Percentiles rank a stretch among this genome's conserved stretches.
Conservation (phyloP, 2,113 vertebrate species). For the Mobula hypostoma region DNA sequence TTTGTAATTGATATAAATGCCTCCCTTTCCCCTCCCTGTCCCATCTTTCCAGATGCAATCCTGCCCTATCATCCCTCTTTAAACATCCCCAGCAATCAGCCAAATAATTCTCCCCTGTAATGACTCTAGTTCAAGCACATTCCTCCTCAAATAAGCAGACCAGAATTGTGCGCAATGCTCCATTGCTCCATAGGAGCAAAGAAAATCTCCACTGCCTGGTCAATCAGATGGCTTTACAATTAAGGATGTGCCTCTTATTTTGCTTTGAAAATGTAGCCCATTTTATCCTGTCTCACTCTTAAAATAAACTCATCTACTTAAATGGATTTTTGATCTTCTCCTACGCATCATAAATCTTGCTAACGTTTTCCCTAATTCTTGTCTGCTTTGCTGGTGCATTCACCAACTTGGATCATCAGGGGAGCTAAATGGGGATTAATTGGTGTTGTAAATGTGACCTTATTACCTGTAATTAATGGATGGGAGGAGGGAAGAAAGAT, state of each 20-base stretch:
- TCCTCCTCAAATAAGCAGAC: too few relatives aligned
- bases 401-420: background rate
- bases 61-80: too few relatives aligned
- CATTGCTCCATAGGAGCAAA: too few relatives aligned
- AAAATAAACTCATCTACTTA: slow-evolving; percentile 6
- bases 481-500: slow-evolving; percentile 12
- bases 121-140: background rate
- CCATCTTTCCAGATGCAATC: too few relatives aligned
- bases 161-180: too few relatives aligned
- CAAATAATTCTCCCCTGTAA: too few relatives aligned
- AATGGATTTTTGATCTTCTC: slow-evolving; percentile 5
- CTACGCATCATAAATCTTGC: background rate
- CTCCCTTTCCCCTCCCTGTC: too few relatives aligned
- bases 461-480: slow-evolving; percentile 31
- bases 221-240: background rate
- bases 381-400: background rate
- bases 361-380: background rate
- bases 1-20: too few relatives aligned
- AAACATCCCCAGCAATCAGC: too few relatives aligned
- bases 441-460: background rate
- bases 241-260: background rate
- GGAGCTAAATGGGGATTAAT: slow-evolving; percentile 20
- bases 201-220: background rate
- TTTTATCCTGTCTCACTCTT: background rate
- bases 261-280: background rate